Evolutionary conservation across 2,888 invertebrate species (phyloP), one percentile per base, ranked within the genome.

Genomic region (Phoronis australis): DNA sequence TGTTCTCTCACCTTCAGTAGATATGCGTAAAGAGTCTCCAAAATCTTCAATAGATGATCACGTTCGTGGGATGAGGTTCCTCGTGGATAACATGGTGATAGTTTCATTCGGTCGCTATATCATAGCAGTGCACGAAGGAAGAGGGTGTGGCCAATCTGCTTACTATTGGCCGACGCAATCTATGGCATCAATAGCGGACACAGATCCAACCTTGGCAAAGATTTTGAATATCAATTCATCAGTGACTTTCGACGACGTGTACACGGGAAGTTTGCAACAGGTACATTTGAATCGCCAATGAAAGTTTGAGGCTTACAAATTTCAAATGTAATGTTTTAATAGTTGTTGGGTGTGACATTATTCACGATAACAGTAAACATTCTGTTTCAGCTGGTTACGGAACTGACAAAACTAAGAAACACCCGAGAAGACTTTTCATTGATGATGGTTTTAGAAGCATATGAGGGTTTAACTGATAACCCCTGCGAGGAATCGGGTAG

Each of bases 51-150:
- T 64, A 4, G 43, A 37, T n/a, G 54, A 61, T 9, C 60, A 63
- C 40, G 54, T 61, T 12, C 23, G 50, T 12, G 64, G 63, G 24
- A 62, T 66, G 44, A 42, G 22, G 42, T 35, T 15, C 37, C 37
- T 68, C 18, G 58, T 52, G 9, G 42, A 39, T 4, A 48, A 55
- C 2, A 40, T 47, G 0, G 40, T 27, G 22, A 52, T 61, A 18
- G 64, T n/a, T n/a, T n/a, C n/a, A n/a, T n/a, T n/a, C n/a, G n/a
- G n/a, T n/a, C n/a, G n/a, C n/a, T n/a, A 66, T 52, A 48, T 66
- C 42, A 56, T 68, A n/a, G 60, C 63, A 37, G 62, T 66, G 9
- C 60, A 62, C 47, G 68, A 68, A 51, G 65, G 68, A 1, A 57
- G 66, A 12, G 68, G 66, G 6, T 54, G 45, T 18, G 66, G 62